Evolutionary conservation across 2,888 invertebrate species (phyloP), one percentile per base, ranked within the genome.

Genomic region (Lithophane semibrunnea): DNA sequence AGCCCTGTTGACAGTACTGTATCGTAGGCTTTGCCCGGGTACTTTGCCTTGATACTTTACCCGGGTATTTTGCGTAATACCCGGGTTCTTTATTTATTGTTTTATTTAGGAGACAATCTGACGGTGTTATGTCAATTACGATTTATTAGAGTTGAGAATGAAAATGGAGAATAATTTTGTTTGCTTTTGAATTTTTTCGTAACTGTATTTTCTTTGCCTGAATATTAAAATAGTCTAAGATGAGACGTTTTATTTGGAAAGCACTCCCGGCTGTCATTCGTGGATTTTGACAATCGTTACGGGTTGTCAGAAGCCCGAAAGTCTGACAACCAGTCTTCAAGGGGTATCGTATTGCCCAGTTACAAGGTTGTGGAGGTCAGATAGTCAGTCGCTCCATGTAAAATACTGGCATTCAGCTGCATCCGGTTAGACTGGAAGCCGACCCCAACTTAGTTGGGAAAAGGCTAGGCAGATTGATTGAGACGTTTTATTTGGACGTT

Each of bases 1-100:
- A 86, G 80, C 77, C 75, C 64, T 64, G 84, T 71, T 77, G 85
- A 85, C 86, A 85, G 75, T 60, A 74, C 24, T 83, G 86, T 85
- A 83, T 85, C 68, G 75, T 73, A 63, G 77, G 83, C 84, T 80
- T 79, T 73, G 4, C 42, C 37, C 64, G 58, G 67, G 13, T 76
- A 68, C 61, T 80, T 79, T 75, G 7, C 47, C 24, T 60, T 42
- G 65, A 18, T 71, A 64, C 60, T 67, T 70, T 68, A 21, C 42
- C 49, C 68, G 56, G 74, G 13, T 76, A 76, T 67, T 72, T 75
- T 61, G 66, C 70, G 70, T 80, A 80, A 80, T 69, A 7, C 80
- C 44, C 61, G 52, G 67, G 67, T 69, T 63, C 44, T 67, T 69
- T 77, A 58, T 75, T 64, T 73, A 81, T 81, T 78, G 81, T 84